These are phyloP conservation scores for Knipowitschia caucasica DNA, from an alignment of 2,797 vertebrate genomes.

Conservation along the genomic window DNA sequence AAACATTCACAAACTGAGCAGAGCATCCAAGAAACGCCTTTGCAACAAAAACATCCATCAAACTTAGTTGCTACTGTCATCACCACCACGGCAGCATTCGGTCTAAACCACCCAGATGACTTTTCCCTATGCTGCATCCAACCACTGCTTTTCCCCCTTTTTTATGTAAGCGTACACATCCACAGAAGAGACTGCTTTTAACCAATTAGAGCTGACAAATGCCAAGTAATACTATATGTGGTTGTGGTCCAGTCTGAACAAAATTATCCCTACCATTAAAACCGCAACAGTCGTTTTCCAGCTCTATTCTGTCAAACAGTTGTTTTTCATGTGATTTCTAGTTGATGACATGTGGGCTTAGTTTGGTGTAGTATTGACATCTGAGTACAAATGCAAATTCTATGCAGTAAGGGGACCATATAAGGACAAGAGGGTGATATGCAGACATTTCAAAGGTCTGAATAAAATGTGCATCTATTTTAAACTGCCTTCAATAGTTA, in stretches of 20 bases:
- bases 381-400: slow-evolving; percentile 13
- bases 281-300: slow-evolving; percentile 49
- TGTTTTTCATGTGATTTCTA: slow-evolving; percentile 34
- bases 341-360: slow-evolving; percentile 17
- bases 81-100: slow-evolving; percentile 17
- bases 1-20: background rate
- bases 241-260: slow-evolving; percentile 39
- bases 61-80: slow-evolving; percentile 31
- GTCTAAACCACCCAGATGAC: slow-evolving; percentile 27
- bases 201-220: slow-evolving; percentile 50
- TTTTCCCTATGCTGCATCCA: slow-evolving; percentile 30
- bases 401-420: background rate
- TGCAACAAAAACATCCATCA: slow-evolving; percentile 27
- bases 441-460: background rate
- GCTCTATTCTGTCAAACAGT: slow-evolving; percentile 32
- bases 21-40: slow-evolving; percentile 1
- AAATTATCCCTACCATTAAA: slow-evolving; percentile 47
- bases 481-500: background rate
- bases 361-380: slow-evolving; percentile 25
- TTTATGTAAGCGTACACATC: slow-evolving; percentile 15
- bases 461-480: background rate
- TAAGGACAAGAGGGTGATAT: background rate
- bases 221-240: slow-evolving; percentile 57
- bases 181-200: slow-evolving; percentile 18
- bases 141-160: slow-evolving; percentile 20